phyloP scores from a whole-genome alignment of 2,797 vertebrate genomes.

The Myiotriccus ornatus region DNA sequence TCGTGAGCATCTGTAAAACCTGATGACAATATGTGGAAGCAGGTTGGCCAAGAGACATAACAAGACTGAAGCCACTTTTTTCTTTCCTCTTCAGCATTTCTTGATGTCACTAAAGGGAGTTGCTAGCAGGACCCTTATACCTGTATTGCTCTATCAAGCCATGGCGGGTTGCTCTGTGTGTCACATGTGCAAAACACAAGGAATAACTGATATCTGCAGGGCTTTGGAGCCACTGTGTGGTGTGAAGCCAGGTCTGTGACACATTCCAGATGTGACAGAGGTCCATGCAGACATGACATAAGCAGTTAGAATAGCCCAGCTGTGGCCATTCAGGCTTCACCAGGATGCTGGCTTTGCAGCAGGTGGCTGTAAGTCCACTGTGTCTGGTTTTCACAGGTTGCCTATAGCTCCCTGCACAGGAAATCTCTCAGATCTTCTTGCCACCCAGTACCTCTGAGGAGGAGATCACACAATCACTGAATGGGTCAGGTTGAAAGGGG shows the following conservation, averaged over 20 bases:
- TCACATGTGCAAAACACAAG: background rate
- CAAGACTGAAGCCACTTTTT: background rate
- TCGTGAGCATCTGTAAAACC: background rate
- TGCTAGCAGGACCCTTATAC: background rate
- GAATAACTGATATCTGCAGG: background rate
- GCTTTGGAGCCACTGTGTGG: background rate
- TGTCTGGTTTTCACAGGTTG: background rate
- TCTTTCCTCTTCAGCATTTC: background rate
- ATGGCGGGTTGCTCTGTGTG: background rate
- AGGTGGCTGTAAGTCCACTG: background rate
- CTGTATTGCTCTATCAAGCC: background rate
- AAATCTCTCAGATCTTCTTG: background rate
- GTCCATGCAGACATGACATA: background rate
- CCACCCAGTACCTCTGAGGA: background rate
- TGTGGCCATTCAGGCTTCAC: background rate
- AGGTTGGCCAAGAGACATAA: background rate
- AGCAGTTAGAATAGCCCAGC: background rate
- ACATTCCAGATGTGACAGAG: background rate
- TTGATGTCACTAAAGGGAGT: background rate
- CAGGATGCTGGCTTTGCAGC: background rate
- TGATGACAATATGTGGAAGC: background rate
- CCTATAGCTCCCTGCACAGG: rapidly evolving
- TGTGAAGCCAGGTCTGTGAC: background rate
- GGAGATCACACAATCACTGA: background rate
- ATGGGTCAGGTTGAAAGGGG: background rate